A percentile compares a stretch with the other conserved stretches of the same genome.
Conservation (phyloP, 1,140 invertebrate species). For the Vanessa atalanta region DNA sequence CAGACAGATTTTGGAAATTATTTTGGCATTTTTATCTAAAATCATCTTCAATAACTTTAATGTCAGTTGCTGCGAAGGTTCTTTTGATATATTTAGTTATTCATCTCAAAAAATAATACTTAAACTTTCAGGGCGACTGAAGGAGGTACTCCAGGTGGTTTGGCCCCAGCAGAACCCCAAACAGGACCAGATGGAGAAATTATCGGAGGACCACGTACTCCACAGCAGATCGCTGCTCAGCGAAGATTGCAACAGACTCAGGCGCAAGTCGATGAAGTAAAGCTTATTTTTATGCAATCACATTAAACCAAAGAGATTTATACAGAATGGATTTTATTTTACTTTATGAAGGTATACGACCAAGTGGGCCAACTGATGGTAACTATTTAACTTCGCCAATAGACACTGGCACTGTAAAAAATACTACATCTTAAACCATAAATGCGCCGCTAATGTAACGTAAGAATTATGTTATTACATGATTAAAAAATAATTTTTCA, state of each 20-base stretch:
- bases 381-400: no score
- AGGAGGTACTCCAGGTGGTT: conserved; percentile 66
- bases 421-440: no score
- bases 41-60: no score
- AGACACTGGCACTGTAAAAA: no score
- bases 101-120: neutral
- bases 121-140: conserved; percentile 67
- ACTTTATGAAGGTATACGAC: no score
- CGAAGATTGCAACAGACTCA: conserved; percentile 98
- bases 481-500: conserved; percentile 57
- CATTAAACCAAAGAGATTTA: no score
- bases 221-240: conserved; percentile 94
- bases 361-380: no score
- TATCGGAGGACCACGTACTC: conserved; percentile 91
- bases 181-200: conserved; percentile 87
- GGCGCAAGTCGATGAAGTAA: conserved; percentile 97
- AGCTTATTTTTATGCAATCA: neutral
- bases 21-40: no score
- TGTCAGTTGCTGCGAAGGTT: neutral
- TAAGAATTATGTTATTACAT: neutral
- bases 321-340: no score
- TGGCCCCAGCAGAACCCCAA: conserved; percentile 82
- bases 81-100: neutral
- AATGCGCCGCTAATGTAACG: no score
- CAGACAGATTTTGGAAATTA: no score